These are phyloP conservation scores for Aurelia sp. DNA, from an alignment of 30 jellyfish, hydroid and myxozoan species.

Conservation along the genomic window DNA sequence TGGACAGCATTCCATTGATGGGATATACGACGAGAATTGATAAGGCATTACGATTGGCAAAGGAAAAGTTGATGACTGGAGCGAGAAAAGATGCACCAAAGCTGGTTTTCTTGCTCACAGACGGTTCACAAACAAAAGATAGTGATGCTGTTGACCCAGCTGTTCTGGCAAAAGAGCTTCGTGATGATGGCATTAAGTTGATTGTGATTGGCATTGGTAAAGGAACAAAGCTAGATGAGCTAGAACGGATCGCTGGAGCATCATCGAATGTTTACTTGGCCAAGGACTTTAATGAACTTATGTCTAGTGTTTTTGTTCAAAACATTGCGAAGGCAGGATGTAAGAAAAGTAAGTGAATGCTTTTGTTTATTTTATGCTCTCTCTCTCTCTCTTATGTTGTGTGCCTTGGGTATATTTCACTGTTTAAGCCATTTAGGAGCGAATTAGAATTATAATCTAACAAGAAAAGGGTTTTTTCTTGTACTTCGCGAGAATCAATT, in stretches of 20 bases:
- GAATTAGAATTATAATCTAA: too few species aligned
- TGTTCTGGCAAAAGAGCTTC: conserved; percentile 67
- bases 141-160: conserved; percentile 78
- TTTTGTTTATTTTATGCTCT: too few species aligned
- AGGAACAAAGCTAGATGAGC: conserved; percentile 67
- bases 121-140: conserved; percentile 88
- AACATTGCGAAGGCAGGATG: conserved; percentile 58
- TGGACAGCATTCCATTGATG: conserved; percentile 48
- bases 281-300: conserved; percentile 60
- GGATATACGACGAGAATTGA: conserved; percentile 76
- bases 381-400: too few species aligned
- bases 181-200: conserved; percentile 54
- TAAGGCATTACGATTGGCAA: conserved; percentile 66
- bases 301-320: conserved; percentile 26
- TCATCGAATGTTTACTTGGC: conserved; percentile 56
- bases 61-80: conserved; percentile 28
- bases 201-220: conserved; percentile 84
- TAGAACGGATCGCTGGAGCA: conserved; percentile 26
- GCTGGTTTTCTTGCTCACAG: conserved; percentile 84
- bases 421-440: too few species aligned
- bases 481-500: too few species aligned
- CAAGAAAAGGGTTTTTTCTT: too few species aligned
- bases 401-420: too few species aligned
- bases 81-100: conserved; percentile 56
- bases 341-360: conserved; percentile 44